A percentile compares a stretch with the other conserved stretches of the same genome.
Evolutionary conservation across 2,888 invertebrate genomes (phyloP).

Genomic region (Torymus texanus): DNA sequence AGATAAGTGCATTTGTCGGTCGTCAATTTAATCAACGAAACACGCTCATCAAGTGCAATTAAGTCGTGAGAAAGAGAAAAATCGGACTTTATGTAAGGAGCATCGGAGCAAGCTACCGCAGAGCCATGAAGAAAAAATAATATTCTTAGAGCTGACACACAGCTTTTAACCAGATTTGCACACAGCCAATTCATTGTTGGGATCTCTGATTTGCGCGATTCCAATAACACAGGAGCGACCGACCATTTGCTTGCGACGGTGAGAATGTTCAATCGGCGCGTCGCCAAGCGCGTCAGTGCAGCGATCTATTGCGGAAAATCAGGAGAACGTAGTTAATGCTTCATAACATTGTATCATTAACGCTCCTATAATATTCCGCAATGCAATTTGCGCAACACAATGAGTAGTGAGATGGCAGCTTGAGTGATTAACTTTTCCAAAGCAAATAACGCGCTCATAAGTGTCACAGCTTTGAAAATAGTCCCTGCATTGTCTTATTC

Average conservation of each 20-base stretch:
- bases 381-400: slow-evolving; percentile 10
- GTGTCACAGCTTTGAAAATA: too few species aligned
- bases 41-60: slow-evolving; percentile 30
- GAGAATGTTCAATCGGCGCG: slow-evolving; percentile 13
- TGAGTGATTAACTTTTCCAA: too few species aligned
- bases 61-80: slow-evolving; percentile 33
- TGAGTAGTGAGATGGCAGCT: too few species aligned
- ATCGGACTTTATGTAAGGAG: slow-evolving; percentile 34
- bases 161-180: slow-evolving; percentile 19
- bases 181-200: slow-evolving; percentile 1
- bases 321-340: neutral
- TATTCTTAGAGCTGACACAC: neutral
- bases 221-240: too few species aligned
- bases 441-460: too few species aligned
- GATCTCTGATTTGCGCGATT: too few species aligned
- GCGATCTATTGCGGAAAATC: slow-evolving; percentile 22
- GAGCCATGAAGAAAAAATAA: neutral
- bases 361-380: slow-evolving; percentile 22
- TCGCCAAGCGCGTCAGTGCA: slow-evolving; percentile 25
- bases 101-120: neutral
- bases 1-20: slow-evolving; percentile 44
- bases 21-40: slow-evolving; percentile 47
- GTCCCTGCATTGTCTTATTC: too few species aligned
- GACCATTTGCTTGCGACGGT: slow-evolving; percentile 23
- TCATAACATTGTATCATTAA: slow-evolving; percentile 14